phyloP scores from a whole-genome alignment of 1,140 invertebrate species.

The Batillaria attramentaria region DNA sequence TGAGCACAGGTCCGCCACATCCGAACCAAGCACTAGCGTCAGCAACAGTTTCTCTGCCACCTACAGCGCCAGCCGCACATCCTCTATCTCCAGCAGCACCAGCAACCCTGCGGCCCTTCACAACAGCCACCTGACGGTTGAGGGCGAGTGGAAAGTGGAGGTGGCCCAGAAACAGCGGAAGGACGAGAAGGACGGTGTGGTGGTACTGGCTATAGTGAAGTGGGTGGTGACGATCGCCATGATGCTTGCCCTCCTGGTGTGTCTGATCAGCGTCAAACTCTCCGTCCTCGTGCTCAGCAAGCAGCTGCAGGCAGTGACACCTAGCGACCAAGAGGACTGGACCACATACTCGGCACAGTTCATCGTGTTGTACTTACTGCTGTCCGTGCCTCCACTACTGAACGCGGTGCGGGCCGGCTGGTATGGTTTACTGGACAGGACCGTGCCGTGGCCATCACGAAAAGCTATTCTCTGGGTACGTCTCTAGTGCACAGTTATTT shows the following conservation, averaged over 20 bases:
- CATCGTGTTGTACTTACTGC: slow-evolving; percentile 30
- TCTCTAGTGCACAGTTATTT: too few species aligned
- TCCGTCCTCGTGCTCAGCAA: slow-evolving; percentile 17
- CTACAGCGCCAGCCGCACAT: neutral
- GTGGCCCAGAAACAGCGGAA: too few species aligned
- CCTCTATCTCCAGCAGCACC: neutral
- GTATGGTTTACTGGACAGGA: slow-evolving; percentile 20
- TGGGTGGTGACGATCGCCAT: slow-evolving; percentile 29
- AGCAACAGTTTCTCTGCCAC: slow-evolving; percentile 14
- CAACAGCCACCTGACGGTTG: slow-evolving; percentile 30
- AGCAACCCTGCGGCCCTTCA: neutral
- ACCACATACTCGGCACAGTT: slow-evolving; percentile 24
- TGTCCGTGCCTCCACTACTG: slow-evolving; percentile 15
- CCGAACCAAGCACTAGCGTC: neutral
- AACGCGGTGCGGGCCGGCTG: slow-evolving; percentile 18
- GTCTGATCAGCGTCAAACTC: slow-evolving; percentile 30
- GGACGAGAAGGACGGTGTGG: too few species aligned
- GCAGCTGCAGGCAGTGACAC: neutral
- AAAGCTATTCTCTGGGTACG: slow-evolving; percentile 24
- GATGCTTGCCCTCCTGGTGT: neutral
- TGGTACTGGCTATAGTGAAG: slow-evolving; percentile 30
- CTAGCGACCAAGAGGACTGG: too few species aligned
- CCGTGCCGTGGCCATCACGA: slow-evolving; percentile 23
- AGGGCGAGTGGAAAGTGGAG: slow-evolving; percentile 38
- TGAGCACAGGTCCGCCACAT: too few species aligned